These are phyloP conservation scores for Chaenogobius annularis DNA, from an alignment of 2,113 vertebrate species.

Conservation along the genomic window DNA sequence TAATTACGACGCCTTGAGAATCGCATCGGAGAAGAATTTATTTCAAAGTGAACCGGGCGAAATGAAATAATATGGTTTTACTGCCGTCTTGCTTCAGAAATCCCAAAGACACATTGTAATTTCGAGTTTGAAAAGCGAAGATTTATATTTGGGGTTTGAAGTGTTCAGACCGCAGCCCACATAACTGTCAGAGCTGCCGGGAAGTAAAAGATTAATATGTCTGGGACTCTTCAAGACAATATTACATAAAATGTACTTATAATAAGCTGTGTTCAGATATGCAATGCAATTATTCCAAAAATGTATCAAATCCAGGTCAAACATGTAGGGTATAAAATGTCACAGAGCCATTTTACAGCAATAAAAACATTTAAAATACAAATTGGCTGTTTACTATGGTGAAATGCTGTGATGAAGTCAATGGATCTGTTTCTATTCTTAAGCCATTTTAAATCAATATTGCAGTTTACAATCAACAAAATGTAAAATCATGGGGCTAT, in stretches of 20 bases:
- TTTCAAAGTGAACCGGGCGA: constrained; percentile 1
- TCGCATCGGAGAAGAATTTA: neutral
- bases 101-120: constrained; percentile 36
- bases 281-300: too few species aligned
- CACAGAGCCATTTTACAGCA: too few species aligned
- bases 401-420: too few species aligned
- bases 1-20: constrained; percentile 3
- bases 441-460: too few species aligned
- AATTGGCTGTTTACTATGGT: too few species aligned
- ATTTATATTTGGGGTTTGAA: constrained; percentile 33
- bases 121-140: constrained; percentile 24
- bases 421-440: too few species aligned
- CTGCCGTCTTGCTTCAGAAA: constrained; percentile 21
- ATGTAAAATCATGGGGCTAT: too few species aligned
- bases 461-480: too few species aligned
- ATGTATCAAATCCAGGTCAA: too few species aligned
- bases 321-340: too few species aligned
- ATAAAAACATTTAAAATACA: too few species aligned
- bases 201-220: constrained; percentile 30
- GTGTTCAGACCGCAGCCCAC: constrained; percentile 31
- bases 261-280: too few species aligned
- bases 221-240: constrained; percentile 7
- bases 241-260: neutral
- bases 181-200: constrained; percentile 41
- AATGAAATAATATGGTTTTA: constrained; percentile 15